Evolutionary conservation across 2,113 vertebrate genomes (phyloP).

Genomic region (Planiliza haematocheilus): DNA sequence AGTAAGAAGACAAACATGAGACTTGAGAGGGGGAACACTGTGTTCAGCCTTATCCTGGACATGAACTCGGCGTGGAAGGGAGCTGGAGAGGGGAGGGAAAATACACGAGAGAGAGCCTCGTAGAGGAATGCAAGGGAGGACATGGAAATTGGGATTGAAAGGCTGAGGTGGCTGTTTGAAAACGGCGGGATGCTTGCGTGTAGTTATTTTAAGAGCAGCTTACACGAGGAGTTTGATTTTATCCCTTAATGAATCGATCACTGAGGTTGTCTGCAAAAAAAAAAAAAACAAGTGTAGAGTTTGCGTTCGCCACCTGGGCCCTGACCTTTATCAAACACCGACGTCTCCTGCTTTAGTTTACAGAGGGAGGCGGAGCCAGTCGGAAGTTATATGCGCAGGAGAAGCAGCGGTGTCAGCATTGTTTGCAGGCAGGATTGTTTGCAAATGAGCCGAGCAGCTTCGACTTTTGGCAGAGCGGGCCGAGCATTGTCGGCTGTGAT

Average conservation of each 20-base stretch:
- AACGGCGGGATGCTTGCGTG: not conserved
- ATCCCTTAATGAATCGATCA: not conserved
- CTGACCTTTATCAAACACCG: not conserved
- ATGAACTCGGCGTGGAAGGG: conserved; percentile 31
- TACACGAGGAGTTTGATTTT: not conserved
- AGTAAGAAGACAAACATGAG: conserved; percentile 68
- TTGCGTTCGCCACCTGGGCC: not conserved
- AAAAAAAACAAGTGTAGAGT: not conserved
- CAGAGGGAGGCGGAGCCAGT: conserved; percentile 23
- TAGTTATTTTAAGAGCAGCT: not conserved
- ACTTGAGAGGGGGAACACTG: conserved; percentile 63
- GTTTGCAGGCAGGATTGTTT: conserved; percentile 43
- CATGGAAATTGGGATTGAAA: conserved; percentile 41
- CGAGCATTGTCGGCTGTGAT: conserved; percentile 23
- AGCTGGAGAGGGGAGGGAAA: conserved; percentile 37
- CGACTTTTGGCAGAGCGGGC: conserved; percentile 10
- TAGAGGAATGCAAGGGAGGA: conserved; percentile 54
- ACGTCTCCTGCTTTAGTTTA: not conserved
- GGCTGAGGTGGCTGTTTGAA: conserved; percentile 15
- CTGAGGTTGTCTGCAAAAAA: too few species aligned
- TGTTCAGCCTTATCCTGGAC: conserved; percentile 66
- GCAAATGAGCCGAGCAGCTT: conserved; percentile 47
- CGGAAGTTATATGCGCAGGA: conserved; percentile 8
- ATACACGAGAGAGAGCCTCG: conserved; percentile 32
- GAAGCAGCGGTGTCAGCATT: conserved; percentile 26